These are phyloP conservation scores for Falcaria lacertinaria DNA, from an alignment of 2,888 invertebrate genomes.

Conservation along the genomic window DNA sequence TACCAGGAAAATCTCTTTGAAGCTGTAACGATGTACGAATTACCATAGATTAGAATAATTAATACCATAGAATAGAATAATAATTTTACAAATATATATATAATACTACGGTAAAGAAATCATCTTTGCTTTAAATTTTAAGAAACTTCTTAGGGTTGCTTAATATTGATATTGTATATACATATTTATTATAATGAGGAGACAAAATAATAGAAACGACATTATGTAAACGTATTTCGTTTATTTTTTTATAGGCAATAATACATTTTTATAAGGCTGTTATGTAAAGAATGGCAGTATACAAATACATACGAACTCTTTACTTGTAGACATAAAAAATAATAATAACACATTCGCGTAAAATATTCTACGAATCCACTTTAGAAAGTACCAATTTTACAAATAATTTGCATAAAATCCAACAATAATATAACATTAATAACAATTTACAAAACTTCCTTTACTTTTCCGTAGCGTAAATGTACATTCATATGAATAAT, in stretches of 20 bases:
- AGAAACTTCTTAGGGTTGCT: too few species aligned
- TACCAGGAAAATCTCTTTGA: too few species aligned
- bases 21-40: too few species aligned
- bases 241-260: conserved; percentile 70
- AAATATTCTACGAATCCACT: conserved; percentile 36
- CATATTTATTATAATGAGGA: too few species aligned
- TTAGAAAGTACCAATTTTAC: conserved; percentile 44
- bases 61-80: too few species aligned
- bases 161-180: too few species aligned
- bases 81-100: too few species aligned
- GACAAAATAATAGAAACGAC: conserved; percentile 16
- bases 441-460: conserved; percentile 64
- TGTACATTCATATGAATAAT: conserved; percentile 36
- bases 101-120: too few species aligned
- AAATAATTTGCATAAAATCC: conserved; percentile 63
- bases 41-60: too few species aligned
- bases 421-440: conserved; percentile 72
- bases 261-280: conserved; percentile 62
- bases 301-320: conserved; percentile 33
- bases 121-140: too few species aligned
- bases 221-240: conserved; percentile 48
- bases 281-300: conserved; percentile 46
- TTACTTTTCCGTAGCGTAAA: conserved; percentile 36
- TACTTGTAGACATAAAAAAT: conserved; percentile 24
- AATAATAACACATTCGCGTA: conserved; percentile 20